phyloP scores from a whole-genome alignment of 2,113 vertebrate species.

The Prietella phreatophila region DNA sequence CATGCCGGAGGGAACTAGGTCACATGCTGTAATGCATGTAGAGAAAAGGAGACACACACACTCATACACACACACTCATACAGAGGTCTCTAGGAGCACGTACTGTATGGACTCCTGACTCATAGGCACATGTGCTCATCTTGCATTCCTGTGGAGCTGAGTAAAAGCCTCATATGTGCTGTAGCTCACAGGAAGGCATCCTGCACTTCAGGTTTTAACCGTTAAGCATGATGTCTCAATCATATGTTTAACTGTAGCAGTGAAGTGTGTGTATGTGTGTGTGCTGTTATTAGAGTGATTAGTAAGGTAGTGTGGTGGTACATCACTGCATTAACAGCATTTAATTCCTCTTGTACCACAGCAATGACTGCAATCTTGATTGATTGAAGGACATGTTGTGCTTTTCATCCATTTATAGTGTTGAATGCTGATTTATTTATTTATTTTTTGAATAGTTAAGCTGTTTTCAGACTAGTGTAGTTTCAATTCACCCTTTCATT shows the following conservation, averaged over 20 bases:
- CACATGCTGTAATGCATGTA: conserved; percentile 23
- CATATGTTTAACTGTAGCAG: not conserved
- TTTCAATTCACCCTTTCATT: not conserved
- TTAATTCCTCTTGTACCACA: not conserved
- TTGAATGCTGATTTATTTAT: not conserved
- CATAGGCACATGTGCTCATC: conserved; percentile 29
- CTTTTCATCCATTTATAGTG: not conserved
- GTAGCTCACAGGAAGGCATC: not conserved
- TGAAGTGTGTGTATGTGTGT: not conserved
- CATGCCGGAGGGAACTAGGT: conserved; percentile 29
- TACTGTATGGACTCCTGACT: conserved; percentile 37
- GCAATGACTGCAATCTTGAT: not conserved
- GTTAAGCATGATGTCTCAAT: not conserved
- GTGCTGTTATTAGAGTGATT: not conserved
- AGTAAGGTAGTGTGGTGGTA: too few species aligned
- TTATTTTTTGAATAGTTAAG: not conserved
- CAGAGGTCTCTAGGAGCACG: conserved; percentile 18
- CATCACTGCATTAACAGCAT: not conserved
- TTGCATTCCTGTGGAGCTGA: conserved; percentile 23
- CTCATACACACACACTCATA: conserved; percentile 10
- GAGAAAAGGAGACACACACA: not conserved
- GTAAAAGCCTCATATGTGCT: conserved; percentile 28
- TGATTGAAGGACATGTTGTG: not conserved
- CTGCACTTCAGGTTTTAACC: not conserved
- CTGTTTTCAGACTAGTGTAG: not conserved